Evolutionary conservation across 2,113 vertebrate species (phyloP).

Genomic region (Gopherus flavomarginatus): DNA sequence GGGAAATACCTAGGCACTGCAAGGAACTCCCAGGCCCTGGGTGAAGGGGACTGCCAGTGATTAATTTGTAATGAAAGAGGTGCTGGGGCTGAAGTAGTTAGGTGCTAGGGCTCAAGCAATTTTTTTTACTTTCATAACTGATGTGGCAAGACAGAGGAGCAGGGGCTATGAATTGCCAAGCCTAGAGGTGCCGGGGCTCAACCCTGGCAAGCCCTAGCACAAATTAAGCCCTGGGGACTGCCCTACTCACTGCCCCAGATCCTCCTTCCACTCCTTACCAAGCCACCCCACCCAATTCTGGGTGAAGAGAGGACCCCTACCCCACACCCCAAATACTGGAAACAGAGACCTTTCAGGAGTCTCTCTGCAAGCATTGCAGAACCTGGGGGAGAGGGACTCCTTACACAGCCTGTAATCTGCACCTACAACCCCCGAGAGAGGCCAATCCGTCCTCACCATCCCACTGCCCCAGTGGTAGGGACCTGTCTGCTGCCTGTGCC

Average conservation of each 20-base stretch:
- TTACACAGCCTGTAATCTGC: not conserved
- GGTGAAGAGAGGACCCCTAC: not conserved
- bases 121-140: too few relatives aligned
- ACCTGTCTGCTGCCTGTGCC: not conserved
- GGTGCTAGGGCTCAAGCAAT: too few relatives aligned
- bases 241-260: not conserved
- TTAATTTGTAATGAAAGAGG: too few relatives aligned
- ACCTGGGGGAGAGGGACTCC: not conserved
- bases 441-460: not conserved
- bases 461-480: not conserved
- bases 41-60: too few relatives aligned
- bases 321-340: not conserved
- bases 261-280: not conserved
- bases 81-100: too few relatives aligned
- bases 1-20: not conserved
- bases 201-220: too few relatives aligned
- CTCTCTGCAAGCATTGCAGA: not conserved
- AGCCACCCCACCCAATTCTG: not conserved
- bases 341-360: not conserved
- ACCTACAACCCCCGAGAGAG: not conserved
- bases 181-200: too few relatives aligned
- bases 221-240: not conserved
- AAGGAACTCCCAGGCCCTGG: not conserved
- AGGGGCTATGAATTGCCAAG: too few relatives aligned
- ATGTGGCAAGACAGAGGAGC: too few relatives aligned